Evolutionary conservation across 2,113 vertebrate genomes (phyloP).

Genomic region (Furnarius figulus): DNA sequence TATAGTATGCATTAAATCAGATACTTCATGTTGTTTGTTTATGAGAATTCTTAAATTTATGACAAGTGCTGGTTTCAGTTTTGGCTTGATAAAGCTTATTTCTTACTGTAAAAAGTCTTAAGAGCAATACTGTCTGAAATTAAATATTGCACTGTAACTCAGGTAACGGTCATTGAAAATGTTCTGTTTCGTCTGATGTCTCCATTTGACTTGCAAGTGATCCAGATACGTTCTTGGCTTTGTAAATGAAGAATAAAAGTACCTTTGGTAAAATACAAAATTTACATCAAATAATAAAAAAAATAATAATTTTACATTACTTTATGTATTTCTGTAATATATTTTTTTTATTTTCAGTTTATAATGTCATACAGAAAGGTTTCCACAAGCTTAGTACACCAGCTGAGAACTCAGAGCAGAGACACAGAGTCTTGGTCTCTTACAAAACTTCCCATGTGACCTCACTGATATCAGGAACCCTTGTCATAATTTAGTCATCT

Average conservation of each 20-base stretch:
- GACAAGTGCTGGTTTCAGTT: conserved; percentile 36
- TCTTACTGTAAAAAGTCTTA: conserved; percentile 69
- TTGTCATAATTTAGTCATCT: background rate
- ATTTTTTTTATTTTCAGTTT: background rate
- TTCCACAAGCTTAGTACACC: background rate
- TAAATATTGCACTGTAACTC: conserved; percentile 74
- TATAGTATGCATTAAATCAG: background rate
- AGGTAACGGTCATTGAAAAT: conserved; percentile 66
- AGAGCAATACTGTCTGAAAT: conserved; percentile 72
- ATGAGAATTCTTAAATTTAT: conserved; percentile 9
- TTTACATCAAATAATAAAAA: background rate
- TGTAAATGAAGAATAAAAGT: conserved; percentile 27
- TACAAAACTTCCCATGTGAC: background rate
- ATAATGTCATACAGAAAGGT: background rate
- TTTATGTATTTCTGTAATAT: background rate
- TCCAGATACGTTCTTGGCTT: conserved; percentile 14
- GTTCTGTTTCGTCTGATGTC: conserved; percentile 46
- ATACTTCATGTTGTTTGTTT: conserved; percentile 3
- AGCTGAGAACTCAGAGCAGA: background rate
- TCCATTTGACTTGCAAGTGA: conserved; percentile 53
- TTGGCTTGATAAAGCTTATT: conserved; percentile 54
- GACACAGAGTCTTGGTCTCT: background rate
- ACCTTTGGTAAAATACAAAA: background rate
- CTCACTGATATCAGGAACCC: background rate
- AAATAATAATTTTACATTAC: background rate